Evolutionary conservation across 2,888 invertebrate species (phyloP).

Genomic region (Metopia argyrocephala): DNA sequence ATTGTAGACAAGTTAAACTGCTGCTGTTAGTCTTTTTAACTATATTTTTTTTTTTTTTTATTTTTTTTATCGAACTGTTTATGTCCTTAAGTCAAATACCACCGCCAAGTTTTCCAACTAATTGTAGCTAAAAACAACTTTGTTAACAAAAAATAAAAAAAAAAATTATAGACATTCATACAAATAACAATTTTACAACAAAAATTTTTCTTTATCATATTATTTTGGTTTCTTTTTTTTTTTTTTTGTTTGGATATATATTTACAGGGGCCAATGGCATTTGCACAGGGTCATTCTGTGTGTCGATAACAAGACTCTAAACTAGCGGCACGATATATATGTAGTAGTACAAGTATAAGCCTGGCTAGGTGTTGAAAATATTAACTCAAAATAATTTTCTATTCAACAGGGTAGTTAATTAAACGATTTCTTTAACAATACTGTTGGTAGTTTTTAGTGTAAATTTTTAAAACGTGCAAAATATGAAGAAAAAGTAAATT

Average conservation of each 20-base stretch:
- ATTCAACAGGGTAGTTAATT: background rate
- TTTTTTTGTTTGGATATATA: no score
- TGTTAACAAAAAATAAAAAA: conserved; percentile 12
- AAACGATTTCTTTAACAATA: background rate
- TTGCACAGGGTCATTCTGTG: background rate
- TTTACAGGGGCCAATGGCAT: background rate
- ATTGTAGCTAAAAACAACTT: conserved; percentile 7
- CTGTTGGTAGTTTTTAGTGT: background rate
- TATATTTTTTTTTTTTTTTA: background rate
- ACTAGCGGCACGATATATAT: background rate
- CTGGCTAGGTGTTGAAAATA: background rate
- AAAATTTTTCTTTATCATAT: no score
- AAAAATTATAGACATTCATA: conserved; percentile 5
- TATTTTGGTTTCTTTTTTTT: no score
- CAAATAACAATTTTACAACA: background rate
- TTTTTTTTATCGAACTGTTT: conserved; percentile 35
- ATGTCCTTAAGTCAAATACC: conserved; percentile 45
- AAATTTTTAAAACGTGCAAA: background rate
- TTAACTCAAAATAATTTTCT: background rate
- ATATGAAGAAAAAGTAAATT: no score
- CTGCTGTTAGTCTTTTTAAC: conserved; percentile 43
- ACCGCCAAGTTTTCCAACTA: conserved; percentile 19
- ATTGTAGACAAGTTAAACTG: conserved; percentile 43
- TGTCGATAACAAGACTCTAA: background rate
- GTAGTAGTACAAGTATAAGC: background rate